Base-by-base conservation (phyloP, 1,140 invertebrate genomes). In the Pararge aegeria region DNA sequence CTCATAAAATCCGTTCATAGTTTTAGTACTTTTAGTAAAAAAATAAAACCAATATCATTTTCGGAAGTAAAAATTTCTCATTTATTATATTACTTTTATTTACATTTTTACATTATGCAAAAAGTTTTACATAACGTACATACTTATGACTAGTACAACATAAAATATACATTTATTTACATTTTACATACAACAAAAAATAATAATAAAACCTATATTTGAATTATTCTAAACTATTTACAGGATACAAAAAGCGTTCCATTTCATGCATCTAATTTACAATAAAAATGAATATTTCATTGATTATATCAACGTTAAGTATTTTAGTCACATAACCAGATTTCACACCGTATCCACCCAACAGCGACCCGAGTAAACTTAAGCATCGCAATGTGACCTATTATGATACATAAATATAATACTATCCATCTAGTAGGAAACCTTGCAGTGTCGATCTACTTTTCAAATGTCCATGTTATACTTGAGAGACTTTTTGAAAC, bases 81-180 rank as follows among this genome's bases (percentile, higher is more conserved):
- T 38, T 71, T 70, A 72, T 73, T 73, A 66, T 55, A 64, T 68
- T 51, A 61, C 48, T 75, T 13, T 46, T 55, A 79, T 78, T 58
- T 72, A 81, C 76, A 78, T 49, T 65, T 20, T 70, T 64, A 42
- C 71, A 68, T 74, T 66, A 59, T 46, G 30, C 10, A 34, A 34
- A 27, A 7, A 18, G 16, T 18, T 42, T 16, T 16, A 24, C 29
- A 46, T 68, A 74, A 75, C 64, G 67, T 69, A 76, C 13, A 42
- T 56, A 19, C 74, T 81, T 79, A 81, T 68, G 70, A 77, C 74
- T 81, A 81, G 75, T 67, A 66, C 65, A 66, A 69, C 69, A 66
- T 68, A 42, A 58, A 73, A 68, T 73, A 50, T 70, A 75, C 64
- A 69, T 70, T 55, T 77, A 75, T 75, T 58, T 73, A 77, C 63